A percentile compares a stretch with the other conserved stretches of the same genome.
Conservation (phyloP, 2,888 invertebrate species). For the Epinotia bilunana region DNA sequence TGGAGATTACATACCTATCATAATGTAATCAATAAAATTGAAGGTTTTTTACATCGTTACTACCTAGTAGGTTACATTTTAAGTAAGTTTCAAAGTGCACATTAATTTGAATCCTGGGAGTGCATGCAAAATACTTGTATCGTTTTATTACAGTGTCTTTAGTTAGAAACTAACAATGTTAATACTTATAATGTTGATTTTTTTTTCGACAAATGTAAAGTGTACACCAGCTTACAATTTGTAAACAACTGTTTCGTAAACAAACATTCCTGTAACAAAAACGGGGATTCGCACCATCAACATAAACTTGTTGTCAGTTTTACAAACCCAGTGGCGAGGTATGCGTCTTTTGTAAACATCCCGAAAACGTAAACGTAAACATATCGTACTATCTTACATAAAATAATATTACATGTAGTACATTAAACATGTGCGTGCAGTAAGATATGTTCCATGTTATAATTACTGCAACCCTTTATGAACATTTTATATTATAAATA, state of each 20-base stretch:
- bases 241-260: neutral
- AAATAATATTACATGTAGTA: neutral
- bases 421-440: too few species aligned
- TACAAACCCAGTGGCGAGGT: neutral
- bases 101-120: too few species aligned
- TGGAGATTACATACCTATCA: too few species aligned
- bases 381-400: neutral
- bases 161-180: neutral
- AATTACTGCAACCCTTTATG: too few species aligned
- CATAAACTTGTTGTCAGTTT: neutral
- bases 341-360: too few species aligned
- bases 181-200: neutral
- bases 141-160: neutral
- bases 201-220: neutral
- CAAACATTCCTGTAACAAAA: slow-evolving; percentile 8
- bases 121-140: too few species aligned
- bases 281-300: neutral
- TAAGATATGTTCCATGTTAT: too few species aligned
- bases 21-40: too few species aligned
- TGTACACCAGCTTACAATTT: neutral
- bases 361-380: neutral
- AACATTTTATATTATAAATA: too few species aligned
- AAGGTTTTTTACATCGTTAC: too few species aligned
- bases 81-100: too few species aligned
- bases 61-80: too few species aligned